A percentile compares a stretch with the other conserved stretches of the same genome.
Evolutionary conservation across 2,113 vertebrate species (phyloP).

Genomic region (Nycticryphes semicollaris): DNA sequence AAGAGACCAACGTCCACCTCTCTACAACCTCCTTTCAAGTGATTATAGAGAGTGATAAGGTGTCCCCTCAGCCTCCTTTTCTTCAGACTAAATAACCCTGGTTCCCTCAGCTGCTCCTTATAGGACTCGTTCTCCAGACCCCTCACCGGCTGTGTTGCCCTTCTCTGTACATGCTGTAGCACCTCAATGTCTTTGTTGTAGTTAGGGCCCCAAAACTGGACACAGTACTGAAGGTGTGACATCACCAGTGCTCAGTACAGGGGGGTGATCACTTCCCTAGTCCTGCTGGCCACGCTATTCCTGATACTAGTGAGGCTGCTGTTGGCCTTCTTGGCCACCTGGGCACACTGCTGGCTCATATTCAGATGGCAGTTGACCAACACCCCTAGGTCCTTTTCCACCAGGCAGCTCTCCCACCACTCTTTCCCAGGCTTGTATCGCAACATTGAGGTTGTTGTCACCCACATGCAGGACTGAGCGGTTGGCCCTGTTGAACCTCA

Average conservation of each 20-base stretch:
- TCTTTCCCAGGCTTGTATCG: neutral
- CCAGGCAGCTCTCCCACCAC: neutral
- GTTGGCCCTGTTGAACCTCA: neutral
- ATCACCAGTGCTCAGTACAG: neutral
- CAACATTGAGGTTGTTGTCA: neutral
- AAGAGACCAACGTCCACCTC: neutral
- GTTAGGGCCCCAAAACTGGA: neutral
- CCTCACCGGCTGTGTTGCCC: neutral
- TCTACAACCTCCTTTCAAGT: neutral
- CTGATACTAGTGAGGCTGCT: neutral
- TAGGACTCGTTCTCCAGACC: neutral
- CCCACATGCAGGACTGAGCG: neutral
- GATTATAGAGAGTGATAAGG: neutral
- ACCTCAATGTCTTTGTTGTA: neutral
- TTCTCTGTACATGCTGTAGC: neutral
- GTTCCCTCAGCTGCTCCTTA: neutral
- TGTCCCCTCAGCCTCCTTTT: neutral
- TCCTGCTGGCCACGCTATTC: neutral
- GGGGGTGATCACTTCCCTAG: neutral
- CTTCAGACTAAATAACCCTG: neutral
- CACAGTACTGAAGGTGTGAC: neutral
- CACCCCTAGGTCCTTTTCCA: neutral
- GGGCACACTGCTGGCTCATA: neutral
- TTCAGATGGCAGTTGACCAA: neutral
- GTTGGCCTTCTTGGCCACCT: neutral